These are phyloP conservation scores for Poeciliopsis turrubarensis DNA, from an alignment of 2,113 vertebrate genomes.

Conservation along the genomic window DNA sequence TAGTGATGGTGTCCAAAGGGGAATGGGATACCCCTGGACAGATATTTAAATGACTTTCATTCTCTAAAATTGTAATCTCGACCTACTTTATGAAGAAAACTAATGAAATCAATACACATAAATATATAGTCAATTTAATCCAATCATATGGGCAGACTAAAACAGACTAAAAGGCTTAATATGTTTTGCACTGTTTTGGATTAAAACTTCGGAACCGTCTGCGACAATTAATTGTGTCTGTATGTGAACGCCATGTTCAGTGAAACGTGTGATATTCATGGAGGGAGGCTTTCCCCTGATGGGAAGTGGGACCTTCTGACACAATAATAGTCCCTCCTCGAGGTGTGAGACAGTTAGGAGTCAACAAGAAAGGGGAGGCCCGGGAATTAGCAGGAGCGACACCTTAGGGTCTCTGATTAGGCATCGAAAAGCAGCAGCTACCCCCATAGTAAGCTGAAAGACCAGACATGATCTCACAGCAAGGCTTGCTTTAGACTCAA, in stretches of 20 bases:
- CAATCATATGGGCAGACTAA: not conserved
- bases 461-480: not conserved
- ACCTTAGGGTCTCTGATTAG: slow-evolving; percentile 56
- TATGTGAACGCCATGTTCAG: slow-evolving; percentile 54
- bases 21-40: too few species aligned
- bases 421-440: slow-evolving; percentile 46
- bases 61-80: too few species aligned
- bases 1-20: too few species aligned
- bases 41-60: too few species aligned
- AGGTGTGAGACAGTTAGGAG: slow-evolving; percentile 74
- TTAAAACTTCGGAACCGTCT: slow-evolving; percentile 51
- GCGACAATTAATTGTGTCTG: slow-evolving; percentile 17
- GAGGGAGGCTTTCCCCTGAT: slow-evolving; percentile 43
- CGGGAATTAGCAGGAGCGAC: slow-evolving; percentile 52
- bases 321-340: slow-evolving; percentile 66
- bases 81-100: too few species aligned
- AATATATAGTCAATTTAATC: too few species aligned
- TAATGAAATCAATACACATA: too few species aligned
- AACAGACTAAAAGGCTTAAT: not conserved
- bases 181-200: not conserved
- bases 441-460: slow-evolving; percentile 17
- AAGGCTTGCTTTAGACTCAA: not conserved
- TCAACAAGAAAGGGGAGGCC: slow-evolving; percentile 31
- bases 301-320: slow-evolving; percentile 61
- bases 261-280: slow-evolving; percentile 70